phyloP scores from a whole-genome alignment of 2,888 invertebrate species.

The Branchellion lobata region DNA sequence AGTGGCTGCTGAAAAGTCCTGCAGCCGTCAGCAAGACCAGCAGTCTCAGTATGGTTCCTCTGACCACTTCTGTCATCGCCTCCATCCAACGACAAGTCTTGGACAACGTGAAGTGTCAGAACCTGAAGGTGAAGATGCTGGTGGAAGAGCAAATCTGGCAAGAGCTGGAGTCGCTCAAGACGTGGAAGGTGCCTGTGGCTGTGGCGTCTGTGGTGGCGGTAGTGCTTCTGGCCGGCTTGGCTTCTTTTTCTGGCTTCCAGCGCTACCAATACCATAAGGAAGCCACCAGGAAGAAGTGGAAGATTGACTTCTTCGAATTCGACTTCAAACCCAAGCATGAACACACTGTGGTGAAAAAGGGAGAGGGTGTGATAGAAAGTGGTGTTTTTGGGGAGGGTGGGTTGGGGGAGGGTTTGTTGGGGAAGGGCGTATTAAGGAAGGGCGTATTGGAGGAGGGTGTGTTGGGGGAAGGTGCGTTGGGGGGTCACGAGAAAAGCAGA shows the following conservation, averaged over 20 bases:
- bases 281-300: constrained; percentile 50
- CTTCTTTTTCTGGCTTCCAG: constrained; percentile 53
- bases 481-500: not conserved
- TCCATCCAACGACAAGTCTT: constrained; percentile 45
- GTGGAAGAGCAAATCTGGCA: constrained; percentile 51
- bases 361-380: not conserved
- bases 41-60: constrained; percentile 42
- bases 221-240: constrained; percentile 50
- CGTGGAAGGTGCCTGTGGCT: constrained; percentile 53
- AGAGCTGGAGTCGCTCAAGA: constrained; percentile 50
- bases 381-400: no score
- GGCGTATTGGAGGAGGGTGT: no score
- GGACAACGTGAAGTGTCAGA: constrained; percentile 54
- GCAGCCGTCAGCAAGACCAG: constrained; percentile 45
- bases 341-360: no score
- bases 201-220: constrained; percentile 51
- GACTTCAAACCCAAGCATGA: constrained; percentile 28
- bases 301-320: constrained; percentile 41
- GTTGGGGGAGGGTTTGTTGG: no score
- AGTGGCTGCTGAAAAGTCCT: constrained; percentile 46
- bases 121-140: constrained; percentile 52
- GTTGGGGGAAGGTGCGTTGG: not conserved
- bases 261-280: constrained; percentile 52
- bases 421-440: no score
- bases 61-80: constrained; percentile 7